Conservation (phyloP, 2,888 invertebrate species). For the Sesia apiformis region DNA sequence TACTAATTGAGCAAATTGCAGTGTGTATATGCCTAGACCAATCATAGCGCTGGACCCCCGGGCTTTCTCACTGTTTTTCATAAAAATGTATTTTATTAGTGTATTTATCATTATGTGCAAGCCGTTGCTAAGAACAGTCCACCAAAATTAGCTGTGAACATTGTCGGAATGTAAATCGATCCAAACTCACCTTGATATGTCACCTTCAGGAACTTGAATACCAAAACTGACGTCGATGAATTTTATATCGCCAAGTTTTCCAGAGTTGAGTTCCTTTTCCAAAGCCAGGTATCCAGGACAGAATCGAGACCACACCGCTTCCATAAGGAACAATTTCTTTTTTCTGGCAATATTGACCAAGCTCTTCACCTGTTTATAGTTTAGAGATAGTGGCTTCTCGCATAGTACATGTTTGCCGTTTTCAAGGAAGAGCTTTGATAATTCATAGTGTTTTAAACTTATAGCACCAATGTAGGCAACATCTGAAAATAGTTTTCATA, state of each 20-base stretch:
- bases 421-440: conserved; percentile 82
- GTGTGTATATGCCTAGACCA: conserved; percentile 84
- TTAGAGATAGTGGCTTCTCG: conserved; percentile 92
- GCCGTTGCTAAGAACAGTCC: no score
- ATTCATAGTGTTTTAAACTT: conserved; percentile 82
- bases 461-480: conserved; percentile 89
- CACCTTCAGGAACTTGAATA: conserved; percentile 53
- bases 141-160: not conserved
- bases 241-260: conserved; percentile 80
- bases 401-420: conserved; percentile 91
- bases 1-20: conserved; percentile 82
- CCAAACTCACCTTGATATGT: conserved; percentile 33
- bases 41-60: conserved; percentile 86
- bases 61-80: conserved; percentile 70
- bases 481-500: conserved; percentile 69
- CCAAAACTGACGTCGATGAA: conserved; percentile 83
- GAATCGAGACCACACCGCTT: conserved; percentile 92
- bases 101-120: no score
- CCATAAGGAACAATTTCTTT: conserved; percentile 87
- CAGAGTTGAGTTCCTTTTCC: conserved; percentile 77
- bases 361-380: conserved; percentile 81
- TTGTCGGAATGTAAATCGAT: no score
- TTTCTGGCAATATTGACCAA: conserved; percentile 80
- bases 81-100: no score
- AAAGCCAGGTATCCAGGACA: conserved; percentile 84